Conservation (phyloP, 2,113 vertebrate species). For the Pelvicachromis taeniatus region DNA sequence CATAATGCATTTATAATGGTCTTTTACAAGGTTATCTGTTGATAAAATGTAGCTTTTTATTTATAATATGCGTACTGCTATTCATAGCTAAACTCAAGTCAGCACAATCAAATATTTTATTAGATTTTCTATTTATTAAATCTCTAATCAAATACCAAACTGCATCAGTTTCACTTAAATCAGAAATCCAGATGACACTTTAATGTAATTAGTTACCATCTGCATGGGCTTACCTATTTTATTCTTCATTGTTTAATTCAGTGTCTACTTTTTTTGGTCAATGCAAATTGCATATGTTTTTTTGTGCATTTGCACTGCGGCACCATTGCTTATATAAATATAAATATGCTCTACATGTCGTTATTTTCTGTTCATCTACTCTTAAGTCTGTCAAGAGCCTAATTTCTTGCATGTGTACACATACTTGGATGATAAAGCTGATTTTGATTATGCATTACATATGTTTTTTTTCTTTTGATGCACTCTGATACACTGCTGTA, state of each 20-base stretch:
- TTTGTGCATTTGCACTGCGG: not conserved
- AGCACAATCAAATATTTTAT: not conserved
- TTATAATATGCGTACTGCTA: not conserved
- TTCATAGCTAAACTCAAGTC: not conserved
- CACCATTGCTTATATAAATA: not conserved
- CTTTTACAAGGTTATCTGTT: not conserved
- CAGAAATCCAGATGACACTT: not conserved
- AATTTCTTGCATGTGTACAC: not conserved
- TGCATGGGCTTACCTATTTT: not conserved
- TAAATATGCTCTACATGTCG: not conserved
- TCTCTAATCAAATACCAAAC: not conserved
- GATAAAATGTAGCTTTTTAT: not conserved
- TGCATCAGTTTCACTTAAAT: not conserved
- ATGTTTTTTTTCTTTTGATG: not conserved
- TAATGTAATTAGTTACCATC: not conserved
- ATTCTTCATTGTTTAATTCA: not conserved
- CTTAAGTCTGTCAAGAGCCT: not conserved
- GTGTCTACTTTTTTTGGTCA: not conserved
- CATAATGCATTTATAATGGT: not conserved
- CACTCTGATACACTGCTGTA: not conserved
- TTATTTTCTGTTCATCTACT: not conserved
- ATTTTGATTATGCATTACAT: not conserved
- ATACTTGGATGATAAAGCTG: not conserved
- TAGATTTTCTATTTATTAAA: not conserved
- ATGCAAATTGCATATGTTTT: not conserved